Percentiles rank a stretch among this genome's conserved stretches.
phyloP scores from a whole-genome alignment of 2,888 invertebrate genomes.

The Anagyrus pseudococci region DNA sequence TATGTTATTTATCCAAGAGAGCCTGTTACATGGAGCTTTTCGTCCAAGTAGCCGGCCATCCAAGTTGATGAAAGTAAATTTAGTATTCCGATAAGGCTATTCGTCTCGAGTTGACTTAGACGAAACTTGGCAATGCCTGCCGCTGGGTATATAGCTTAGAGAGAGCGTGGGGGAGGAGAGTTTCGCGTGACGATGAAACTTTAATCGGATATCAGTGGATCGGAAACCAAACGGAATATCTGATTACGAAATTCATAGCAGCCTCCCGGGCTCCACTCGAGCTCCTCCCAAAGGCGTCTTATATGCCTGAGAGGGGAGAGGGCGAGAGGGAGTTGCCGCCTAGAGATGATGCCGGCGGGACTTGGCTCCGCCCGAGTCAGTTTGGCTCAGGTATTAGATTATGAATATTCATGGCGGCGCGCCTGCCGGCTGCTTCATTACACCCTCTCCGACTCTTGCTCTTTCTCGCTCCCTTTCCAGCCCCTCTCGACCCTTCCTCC shows the following conservation, averaged over 20 bases:
- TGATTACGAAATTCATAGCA: slow-evolving; percentile 44
- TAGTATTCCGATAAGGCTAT: too few species aligned
- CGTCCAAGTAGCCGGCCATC: too few species aligned
- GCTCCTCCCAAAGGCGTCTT: too few species aligned
- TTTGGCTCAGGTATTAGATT: slow-evolving; percentile 61
- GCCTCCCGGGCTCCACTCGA: too few species aligned
- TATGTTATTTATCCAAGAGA: too few species aligned
- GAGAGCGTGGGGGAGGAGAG: too few species aligned
- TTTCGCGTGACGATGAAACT: neutral
- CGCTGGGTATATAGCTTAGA: too few species aligned
- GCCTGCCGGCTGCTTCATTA: slow-evolving; percentile 61
- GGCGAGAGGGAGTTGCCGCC: slow-evolving; percentile 45
- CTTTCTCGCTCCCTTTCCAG: slow-evolving; percentile 43
- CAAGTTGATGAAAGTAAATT: too few species aligned
- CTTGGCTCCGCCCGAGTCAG: slow-evolving; percentile 52
- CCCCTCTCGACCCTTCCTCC: slow-evolving; percentile 38
- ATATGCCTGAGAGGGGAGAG: slow-evolving; percentile 29
- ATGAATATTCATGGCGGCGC: slow-evolving; percentile 62
- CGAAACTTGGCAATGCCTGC: too few species aligned
- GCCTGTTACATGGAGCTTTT: too few species aligned
- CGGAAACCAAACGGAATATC: slow-evolving; percentile 34
- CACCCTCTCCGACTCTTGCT: too few species aligned
- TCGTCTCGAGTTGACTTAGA: too few species aligned
- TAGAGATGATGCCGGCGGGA: slow-evolving; percentile 49
- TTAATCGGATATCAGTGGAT: slow-evolving; percentile 17